Evolutionary conservation across 2,797 vertebrate genomes (phyloP).

Genomic region (Scleropages formosus): DNA sequence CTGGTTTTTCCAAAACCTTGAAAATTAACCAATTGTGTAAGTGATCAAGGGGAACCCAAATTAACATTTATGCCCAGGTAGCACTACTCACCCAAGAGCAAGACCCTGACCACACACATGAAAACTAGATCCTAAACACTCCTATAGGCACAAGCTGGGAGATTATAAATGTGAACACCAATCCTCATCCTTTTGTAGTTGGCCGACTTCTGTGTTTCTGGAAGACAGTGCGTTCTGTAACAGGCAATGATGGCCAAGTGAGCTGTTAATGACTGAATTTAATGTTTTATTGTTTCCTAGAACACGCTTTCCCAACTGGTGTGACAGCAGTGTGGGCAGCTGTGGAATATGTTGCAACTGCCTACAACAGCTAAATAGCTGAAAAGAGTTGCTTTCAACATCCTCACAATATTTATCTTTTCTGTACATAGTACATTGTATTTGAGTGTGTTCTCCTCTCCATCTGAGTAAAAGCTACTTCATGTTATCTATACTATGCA

Average conservation of each 20-base stretch:
- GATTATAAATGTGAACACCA: no score
- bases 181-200: not conserved
- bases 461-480: not conserved
- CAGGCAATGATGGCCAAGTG: not conserved
- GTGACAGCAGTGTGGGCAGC: not conserved
- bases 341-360: not conserved
- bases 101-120: not conserved
- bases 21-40: no score
- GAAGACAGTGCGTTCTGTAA: not conserved
- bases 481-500: no score
- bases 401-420: not conserved
- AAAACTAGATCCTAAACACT: not conserved
- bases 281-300: conserved; percentile 25
- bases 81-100: no score
- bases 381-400: conserved; percentile 14
- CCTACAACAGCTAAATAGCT: conserved; percentile 1
- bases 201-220: not conserved
- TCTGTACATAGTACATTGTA: not conserved
- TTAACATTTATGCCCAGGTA: no score
- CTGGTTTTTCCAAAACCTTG: no score
- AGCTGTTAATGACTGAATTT: not conserved
- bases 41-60: no score
- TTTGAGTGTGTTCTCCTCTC: not conserved
- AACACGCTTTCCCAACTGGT: conserved; percentile 7
- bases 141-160: no score